phyloP scores from a whole-genome alignment of 2,113 vertebrate species.

The Nycticryphes semicollaris region DNA sequence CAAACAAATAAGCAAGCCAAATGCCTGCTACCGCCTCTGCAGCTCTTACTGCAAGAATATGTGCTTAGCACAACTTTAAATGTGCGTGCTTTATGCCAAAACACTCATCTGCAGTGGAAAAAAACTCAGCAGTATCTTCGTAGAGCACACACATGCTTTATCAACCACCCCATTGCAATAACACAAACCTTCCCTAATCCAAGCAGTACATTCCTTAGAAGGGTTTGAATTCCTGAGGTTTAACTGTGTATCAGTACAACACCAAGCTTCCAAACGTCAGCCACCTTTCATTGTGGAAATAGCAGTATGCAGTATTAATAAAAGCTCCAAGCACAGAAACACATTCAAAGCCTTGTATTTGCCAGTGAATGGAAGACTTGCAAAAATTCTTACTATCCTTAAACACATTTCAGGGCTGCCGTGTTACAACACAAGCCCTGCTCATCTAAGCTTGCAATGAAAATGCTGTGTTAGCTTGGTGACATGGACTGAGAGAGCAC shows the following conservation, averaged over 20 bases:
- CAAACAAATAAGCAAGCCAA: conserved; percentile 52
- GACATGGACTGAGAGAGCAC: background rate
- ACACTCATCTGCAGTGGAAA: conserved; percentile 17
- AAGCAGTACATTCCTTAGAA: background rate
- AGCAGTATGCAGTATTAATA: background rate
- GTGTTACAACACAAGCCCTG: background rate
- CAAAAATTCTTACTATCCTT: background rate
- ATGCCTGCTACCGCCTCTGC: conserved; percentile 47
- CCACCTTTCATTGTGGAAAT: background rate
- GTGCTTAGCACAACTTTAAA: conserved; percentile 30
- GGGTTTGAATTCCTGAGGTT: background rate
- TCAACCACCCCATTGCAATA: background rate
- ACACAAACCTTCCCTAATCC: background rate
- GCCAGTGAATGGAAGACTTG: background rate
- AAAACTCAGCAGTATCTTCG: background rate
- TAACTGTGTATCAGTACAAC: background rate
- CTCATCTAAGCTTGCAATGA: background rate
- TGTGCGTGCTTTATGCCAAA: background rate
- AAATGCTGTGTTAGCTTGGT: background rate
- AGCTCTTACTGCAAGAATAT: conserved; percentile 17
- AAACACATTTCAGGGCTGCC: background rate
- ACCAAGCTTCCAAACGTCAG: background rate
- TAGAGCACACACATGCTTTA: background rate
- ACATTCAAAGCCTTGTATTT: background rate
- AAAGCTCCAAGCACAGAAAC: background rate